phyloP scores from a whole-genome alignment of 1,140 invertebrate genomes.

The Paralvinella palmiformis region DNA sequence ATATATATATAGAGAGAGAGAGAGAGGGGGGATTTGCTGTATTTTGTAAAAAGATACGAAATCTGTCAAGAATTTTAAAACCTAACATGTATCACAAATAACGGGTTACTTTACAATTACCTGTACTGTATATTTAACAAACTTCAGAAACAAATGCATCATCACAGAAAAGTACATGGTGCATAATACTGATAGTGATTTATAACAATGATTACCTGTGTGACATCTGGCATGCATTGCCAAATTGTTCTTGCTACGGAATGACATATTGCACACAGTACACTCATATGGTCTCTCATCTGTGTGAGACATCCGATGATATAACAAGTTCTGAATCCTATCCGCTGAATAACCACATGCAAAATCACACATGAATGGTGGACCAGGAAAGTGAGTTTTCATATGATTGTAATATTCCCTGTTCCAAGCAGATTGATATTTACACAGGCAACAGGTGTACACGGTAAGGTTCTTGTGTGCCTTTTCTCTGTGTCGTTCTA shows the following conservation, averaged over 20 bases:
- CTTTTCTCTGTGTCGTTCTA: constrained; percentile 54
- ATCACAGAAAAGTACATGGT: too few species aligned
- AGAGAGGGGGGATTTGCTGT: too few species aligned
- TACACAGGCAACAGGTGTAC: constrained; percentile 61
- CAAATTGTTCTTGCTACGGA: constrained; percentile 52
- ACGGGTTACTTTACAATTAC: neutral
- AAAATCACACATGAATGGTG: constrained; percentile 59
- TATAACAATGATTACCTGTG: constrained; percentile 47
- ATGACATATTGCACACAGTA: constrained; percentile 48
- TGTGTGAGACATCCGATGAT: constrained; percentile 55
- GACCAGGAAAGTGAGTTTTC: constrained; percentile 59
- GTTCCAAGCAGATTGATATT: constrained; percentile 61
- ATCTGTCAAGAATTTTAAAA: too few species aligned
- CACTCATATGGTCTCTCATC: constrained; percentile 55
- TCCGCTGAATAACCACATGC: constrained; percentile 55
- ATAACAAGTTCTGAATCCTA: constrained; percentile 54
- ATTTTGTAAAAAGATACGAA: too few species aligned
- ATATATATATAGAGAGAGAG: too few species aligned
- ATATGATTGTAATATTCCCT: constrained; percentile 62
- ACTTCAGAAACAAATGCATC: too few species aligned
- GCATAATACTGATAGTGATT: too few species aligned
- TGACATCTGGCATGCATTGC: constrained; percentile 52
- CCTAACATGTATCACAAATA: too few species aligned
- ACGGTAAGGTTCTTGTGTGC: constrained; percentile 57
- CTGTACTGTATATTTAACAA: neutral